Percentiles rank a stretch among this genome's conserved stretches.
phyloP scores from a whole-genome alignment of 1,140 invertebrate species.

The Bilobella aurantiaca region DNA sequence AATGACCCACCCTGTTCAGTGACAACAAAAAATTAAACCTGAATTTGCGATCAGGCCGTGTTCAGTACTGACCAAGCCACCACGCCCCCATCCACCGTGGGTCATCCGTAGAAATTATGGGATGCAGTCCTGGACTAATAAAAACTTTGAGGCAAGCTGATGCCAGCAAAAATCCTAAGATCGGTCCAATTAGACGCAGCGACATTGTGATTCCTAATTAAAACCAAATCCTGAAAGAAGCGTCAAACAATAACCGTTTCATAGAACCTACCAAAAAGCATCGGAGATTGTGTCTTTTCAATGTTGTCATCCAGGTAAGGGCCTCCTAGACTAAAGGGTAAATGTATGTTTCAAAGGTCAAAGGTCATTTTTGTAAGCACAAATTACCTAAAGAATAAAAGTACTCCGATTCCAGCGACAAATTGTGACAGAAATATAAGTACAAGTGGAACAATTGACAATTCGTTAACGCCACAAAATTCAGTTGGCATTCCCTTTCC shows the following conservation, averaged over 20 bases:
- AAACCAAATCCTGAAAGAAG: background rate
- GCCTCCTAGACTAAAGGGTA: too few species aligned
- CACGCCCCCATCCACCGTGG: constrained; percentile 68
- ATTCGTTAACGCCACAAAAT: constrained; percentile 17
- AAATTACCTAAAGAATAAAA: constrained; percentile 57
- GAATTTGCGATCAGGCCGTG: background rate
- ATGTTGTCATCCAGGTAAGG: constrained; percentile 54
- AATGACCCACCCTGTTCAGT: too few species aligned
- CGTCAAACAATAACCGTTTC: background rate
- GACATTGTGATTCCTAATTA: constrained; percentile 32
- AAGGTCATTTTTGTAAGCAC: constrained; percentile 35
- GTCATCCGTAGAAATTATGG: constrained; percentile 52
- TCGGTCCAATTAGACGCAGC: constrained; percentile 44
- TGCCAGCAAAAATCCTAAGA: constrained; percentile 59
- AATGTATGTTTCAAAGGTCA: too few species aligned
- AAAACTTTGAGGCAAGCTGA: constrained; percentile 58
- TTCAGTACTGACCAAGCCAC: constrained; percentile 49
- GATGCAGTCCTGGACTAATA: constrained; percentile 55
- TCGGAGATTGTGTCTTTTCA: constrained; percentile 55
- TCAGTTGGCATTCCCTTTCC: background rate
- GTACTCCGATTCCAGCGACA: constrained; percentile 57
- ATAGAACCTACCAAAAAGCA: constrained; percentile 46
- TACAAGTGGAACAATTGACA: constrained; percentile 43
- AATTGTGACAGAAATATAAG: constrained; percentile 59
- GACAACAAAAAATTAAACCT: too few species aligned